phyloP scores from a whole-genome alignment of 2,888 invertebrate genomes.

The Hypena proboscidalis region DNA sequence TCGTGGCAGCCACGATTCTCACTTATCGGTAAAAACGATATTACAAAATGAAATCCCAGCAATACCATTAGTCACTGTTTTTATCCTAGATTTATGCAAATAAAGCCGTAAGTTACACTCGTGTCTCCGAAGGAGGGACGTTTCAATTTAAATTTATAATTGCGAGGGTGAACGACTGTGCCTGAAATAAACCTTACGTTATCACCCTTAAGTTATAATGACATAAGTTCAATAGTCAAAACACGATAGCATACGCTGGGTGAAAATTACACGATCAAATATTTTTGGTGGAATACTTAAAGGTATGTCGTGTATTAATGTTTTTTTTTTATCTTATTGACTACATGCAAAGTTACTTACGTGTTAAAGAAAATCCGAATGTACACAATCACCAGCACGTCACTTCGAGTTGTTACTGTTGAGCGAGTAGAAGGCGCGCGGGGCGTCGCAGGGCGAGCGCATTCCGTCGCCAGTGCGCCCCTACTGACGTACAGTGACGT shows the following conservation, averaged over 20 bases:
- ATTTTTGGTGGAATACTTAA: not conserved
- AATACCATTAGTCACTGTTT: constrained; percentile 19
- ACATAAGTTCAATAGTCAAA: not conserved
- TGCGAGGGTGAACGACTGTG: constrained; percentile 9
- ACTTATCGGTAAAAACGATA: constrained; percentile 19
- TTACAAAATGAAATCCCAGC: constrained; percentile 18
- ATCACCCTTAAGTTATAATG: not conserved
- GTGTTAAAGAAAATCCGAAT: constrained; percentile 31
- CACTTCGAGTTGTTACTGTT: constrained; percentile 38
- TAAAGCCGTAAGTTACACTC: constrained; percentile 12
- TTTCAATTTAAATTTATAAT: constrained; percentile 24
- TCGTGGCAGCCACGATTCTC: constrained; percentile 13
- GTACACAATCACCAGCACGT: constrained; percentile 44
- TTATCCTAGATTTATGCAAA: constrained; percentile 32
- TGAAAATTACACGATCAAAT: not conserved
- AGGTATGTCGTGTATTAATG: too few species aligned
- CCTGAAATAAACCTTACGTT: constrained; percentile 1
- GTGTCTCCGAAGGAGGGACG: not conserved
- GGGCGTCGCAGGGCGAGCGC: constrained; percentile 54
- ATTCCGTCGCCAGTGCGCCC: constrained; percentile 70
- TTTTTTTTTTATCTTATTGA: too few species aligned
- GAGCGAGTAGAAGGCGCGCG: constrained; percentile 26
- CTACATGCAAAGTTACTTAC: constrained; percentile 38
- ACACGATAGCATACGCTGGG: not conserved
- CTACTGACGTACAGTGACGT: constrained; percentile 60